phyloP scores from a whole-genome alignment of 2,888 invertebrate genomes.

The Sialis fuliginosa region DNA sequence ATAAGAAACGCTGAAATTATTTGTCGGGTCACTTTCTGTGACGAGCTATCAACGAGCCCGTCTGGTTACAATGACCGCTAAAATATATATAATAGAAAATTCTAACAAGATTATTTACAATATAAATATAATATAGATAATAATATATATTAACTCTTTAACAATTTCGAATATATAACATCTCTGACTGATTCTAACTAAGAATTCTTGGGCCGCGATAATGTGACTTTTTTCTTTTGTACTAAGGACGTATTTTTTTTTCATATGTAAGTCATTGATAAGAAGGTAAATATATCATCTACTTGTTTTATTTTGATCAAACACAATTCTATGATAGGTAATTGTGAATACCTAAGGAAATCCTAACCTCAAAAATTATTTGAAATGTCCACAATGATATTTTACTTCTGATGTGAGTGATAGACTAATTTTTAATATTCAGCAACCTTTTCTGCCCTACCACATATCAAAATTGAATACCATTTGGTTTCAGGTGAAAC shows the following conservation, averaged over 20 bases:
- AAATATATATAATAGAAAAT: neutral
- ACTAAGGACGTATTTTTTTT: constrained; percentile 4
- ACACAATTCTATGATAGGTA: too few relatives aligned
- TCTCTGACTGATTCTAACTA: constrained; percentile 4
- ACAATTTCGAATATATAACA: constrained; percentile 3
- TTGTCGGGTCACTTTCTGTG: neutral
- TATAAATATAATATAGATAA: constrained; percentile 3
- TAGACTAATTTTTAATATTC: too few relatives aligned
- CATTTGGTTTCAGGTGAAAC: too few relatives aligned
- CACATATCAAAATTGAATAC: too few relatives aligned
- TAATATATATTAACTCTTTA: constrained; percentile 1
- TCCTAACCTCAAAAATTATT: too few relatives aligned
- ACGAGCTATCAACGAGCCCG: neutral
- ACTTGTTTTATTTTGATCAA: too few relatives aligned
- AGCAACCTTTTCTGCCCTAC: too few relatives aligned
- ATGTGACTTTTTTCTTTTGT: constrained; percentile 1
- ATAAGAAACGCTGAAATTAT: neutral
- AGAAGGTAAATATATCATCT: too few relatives aligned
- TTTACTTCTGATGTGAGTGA: too few relatives aligned
- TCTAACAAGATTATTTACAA: constrained; percentile 3
- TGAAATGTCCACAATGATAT: too few relatives aligned
- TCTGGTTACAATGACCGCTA: neutral
- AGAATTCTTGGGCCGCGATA: constrained; percentile 3
- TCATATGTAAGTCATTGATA: too few relatives aligned
- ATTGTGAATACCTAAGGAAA: too few relatives aligned